Conservation (phyloP, 2,113 vertebrate species). For the Seriola dumerili region DNA sequence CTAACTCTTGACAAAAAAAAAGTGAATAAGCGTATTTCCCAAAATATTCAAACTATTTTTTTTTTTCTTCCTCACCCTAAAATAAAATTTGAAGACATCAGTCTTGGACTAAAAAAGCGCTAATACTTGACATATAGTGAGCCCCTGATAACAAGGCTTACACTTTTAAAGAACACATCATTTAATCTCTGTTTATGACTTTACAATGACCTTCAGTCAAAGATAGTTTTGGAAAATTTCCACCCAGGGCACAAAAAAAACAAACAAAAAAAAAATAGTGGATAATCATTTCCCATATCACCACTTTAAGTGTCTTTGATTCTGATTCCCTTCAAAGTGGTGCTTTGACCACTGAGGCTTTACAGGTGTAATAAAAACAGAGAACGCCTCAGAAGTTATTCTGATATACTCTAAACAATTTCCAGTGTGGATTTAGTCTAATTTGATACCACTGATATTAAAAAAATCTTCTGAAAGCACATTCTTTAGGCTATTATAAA, state of each 20-base stretch:
- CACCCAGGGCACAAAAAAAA: not conserved
- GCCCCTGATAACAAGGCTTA: not conserved
- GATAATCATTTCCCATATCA: slow-evolving; percentile 22
- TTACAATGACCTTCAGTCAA: not conserved
- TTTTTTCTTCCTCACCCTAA: not conserved
- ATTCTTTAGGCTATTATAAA: slow-evolving; percentile 66
- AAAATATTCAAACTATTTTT: not conserved
- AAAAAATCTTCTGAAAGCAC: slow-evolving; percentile 53
- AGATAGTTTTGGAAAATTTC: slow-evolving; percentile 58
- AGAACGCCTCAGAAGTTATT: not conserved
- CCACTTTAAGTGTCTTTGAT: slow-evolving; percentile 22
- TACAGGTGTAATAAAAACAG: slow-evolving; percentile 33
- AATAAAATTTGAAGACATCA: slow-evolving; percentile 2
- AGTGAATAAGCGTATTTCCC: not conserved
- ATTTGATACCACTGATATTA: slow-evolving; percentile 32
- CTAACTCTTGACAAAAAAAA: not conserved
- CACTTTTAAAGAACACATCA: not conserved
- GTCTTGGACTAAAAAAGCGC: slow-evolving; percentile 8
- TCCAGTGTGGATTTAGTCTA: slow-evolving; percentile 56
- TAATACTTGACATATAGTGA: not conserved
- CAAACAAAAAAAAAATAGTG: not conserved
- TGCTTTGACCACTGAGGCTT: slow-evolving; percentile 52
- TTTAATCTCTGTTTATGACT: not conserved
- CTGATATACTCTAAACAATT: slow-evolving; percentile 36
- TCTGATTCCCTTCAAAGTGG: slow-evolving; percentile 47